A percentile compares a stretch with the other conserved stretches of the same genome.
These are phyloP conservation scores for Taenaris catops DNA, from an alignment of 2,888 invertebrate genomes.

Conservation along the genomic window DNA sequence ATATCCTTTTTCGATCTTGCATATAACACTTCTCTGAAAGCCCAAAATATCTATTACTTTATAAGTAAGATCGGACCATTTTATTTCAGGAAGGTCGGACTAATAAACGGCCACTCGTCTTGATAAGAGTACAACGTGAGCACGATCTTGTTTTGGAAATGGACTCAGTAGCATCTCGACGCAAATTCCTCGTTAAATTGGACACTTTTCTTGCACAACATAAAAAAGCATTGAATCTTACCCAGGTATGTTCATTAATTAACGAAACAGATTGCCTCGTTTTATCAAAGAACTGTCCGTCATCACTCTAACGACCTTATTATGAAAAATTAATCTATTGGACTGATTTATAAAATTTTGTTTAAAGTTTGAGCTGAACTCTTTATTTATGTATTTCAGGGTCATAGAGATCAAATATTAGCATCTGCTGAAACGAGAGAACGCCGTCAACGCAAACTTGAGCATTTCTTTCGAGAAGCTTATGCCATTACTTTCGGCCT, in stretches of 20 bases:
- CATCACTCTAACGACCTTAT: too few relatives aligned
- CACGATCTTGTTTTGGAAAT: slow-evolving; percentile 96
- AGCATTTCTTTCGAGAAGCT: slow-evolving; percentile 97
- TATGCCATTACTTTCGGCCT: slow-evolving; percentile 96
- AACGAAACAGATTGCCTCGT: too few relatives aligned
- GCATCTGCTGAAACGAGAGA: slow-evolving; percentile 96
- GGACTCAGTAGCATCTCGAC: slow-evolving; percentile 87
- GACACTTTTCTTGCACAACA: slow-evolving; percentile 91
- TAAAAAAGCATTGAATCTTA: slow-evolving; percentile 88
- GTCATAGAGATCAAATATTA: slow-evolving; percentile 91
- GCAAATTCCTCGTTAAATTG: slow-evolving; percentile 92
- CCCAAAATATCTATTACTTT: too few relatives aligned
- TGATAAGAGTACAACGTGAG: slow-evolving; percentile 91
- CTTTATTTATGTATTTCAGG: too few relatives aligned
- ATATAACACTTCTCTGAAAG: too few relatives aligned
- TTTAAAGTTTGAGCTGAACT: too few relatives aligned
- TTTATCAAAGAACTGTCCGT: too few relatives aligned
- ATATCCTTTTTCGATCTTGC: too few relatives aligned
- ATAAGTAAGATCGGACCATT: too few relatives aligned
- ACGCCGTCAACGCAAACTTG: slow-evolving; percentile 93
- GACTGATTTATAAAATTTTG: too few relatives aligned
- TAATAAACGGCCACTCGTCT: slow-evolving; percentile 89
- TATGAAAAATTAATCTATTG: too few relatives aligned
- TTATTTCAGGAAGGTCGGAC: slow-evolving; percentile 77
- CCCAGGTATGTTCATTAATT: too few relatives aligned